phyloP scores from a whole-genome alignment of 2,797 vertebrate species.

The Carapus acus region DNA sequence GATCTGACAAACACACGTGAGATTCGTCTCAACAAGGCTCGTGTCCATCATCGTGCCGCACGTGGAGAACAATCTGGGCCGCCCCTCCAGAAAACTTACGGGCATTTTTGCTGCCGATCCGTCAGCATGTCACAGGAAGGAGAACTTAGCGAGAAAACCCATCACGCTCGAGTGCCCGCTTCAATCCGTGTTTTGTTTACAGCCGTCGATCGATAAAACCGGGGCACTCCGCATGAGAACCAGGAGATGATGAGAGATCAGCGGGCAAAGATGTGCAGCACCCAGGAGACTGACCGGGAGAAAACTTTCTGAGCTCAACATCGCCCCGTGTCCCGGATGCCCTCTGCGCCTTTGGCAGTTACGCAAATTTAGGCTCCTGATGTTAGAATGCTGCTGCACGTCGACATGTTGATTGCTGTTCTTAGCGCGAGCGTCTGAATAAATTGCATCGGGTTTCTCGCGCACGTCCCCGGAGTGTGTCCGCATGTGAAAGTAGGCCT shows the following conservation, averaged over 20 bases:
- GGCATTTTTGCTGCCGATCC: constrained; percentile 26
- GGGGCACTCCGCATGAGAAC: constrained; percentile 49
- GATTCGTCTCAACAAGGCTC: constrained; percentile 24
- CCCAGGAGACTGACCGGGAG: no score
- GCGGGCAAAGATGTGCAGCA: constrained; percentile 41
- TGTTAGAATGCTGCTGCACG: no score
- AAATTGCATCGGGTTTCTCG: no score
- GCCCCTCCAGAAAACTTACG: background rate
- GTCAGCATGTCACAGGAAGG: constrained; percentile 10
- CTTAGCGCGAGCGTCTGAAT: no score
- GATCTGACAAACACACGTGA: constrained; percentile 11
- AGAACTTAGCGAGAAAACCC: constrained; percentile 41
- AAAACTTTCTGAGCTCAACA: no score
- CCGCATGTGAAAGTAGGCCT: constrained; percentile 36
- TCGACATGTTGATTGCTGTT: background rate
- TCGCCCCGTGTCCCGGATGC: constrained; percentile 35
- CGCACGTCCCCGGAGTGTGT: background rate
- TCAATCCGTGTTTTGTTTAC: constrained; percentile 68
- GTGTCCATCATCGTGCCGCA: constrained; percentile 19
- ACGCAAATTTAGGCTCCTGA: constrained; percentile 36
- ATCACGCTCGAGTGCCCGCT: constrained; percentile 46
- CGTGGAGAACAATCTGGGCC: background rate
- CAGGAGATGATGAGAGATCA: constrained; percentile 62
- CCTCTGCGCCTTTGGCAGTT: constrained; percentile 12
- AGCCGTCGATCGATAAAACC: constrained; percentile 64